A percentile compares a stretch with the other conserved stretches of the same genome.
phyloP scores from a whole-genome alignment of 2,113 vertebrate genomes.

The Ceratotherium simum region DNA sequence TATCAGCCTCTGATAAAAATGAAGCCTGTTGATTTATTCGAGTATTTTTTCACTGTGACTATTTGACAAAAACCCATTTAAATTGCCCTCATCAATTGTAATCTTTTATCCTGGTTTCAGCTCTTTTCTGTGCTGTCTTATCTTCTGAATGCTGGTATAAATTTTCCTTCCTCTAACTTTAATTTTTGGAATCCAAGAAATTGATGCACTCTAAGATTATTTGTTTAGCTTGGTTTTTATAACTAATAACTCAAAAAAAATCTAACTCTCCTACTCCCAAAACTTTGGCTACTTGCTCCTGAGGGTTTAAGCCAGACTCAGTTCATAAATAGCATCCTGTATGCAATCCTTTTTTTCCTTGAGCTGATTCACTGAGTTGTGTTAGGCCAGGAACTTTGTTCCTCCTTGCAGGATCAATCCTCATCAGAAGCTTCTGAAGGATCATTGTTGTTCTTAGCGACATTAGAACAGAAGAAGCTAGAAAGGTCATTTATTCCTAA shows the following conservation, averaged over 20 bases:
- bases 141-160: not conserved
- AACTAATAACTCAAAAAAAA: not conserved
- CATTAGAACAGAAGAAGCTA: not conserved
- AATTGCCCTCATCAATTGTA: not conserved
- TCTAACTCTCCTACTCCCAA: not conserved
- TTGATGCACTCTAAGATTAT: not conserved
- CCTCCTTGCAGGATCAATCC: not conserved
- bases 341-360: not conserved
- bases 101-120: not conserved
- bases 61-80: slow-evolving; percentile 41
- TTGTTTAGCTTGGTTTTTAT: not conserved
- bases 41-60: slow-evolving; percentile 27
- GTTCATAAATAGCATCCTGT: not conserved
- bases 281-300: not conserved
- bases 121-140: slow-evolving; percentile 1
- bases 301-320: not conserved
- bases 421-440: not conserved
- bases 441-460: not conserved
- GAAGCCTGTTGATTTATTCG: slow-evolving; percentile 17
- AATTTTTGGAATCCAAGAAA: not conserved
- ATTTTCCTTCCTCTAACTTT: not conserved
- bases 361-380: not conserved
- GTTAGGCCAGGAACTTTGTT: not conserved
- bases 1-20: slow-evolving; percentile 53
- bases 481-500: not conserved